Evolutionary conservation across 1,140 invertebrate species (phyloP).

Genomic region (Zaprionus africanus): DNA sequence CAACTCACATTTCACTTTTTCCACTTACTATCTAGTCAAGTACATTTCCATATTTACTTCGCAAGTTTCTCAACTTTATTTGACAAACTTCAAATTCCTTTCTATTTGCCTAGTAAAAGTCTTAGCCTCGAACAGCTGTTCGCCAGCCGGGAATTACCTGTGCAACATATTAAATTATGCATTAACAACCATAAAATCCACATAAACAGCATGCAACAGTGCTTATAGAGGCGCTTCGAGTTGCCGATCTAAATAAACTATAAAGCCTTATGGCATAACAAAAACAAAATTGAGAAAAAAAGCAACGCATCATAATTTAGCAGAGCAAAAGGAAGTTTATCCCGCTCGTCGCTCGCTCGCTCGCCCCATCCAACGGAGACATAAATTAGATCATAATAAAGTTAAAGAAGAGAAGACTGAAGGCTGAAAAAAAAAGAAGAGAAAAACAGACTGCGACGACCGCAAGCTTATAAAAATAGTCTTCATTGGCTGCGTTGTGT

Average conservation of each 20-base stretch:
- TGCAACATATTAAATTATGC: conserved; percentile 4
- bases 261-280: conserved; percentile 10
- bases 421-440: background rate
- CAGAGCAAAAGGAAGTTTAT: conserved; percentile 37
- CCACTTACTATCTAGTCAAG: background rate
- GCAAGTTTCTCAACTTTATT: background rate
- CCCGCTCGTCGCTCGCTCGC: conserved; percentile 12
- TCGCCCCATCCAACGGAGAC: conserved; percentile 35
- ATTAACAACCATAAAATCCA: too few species aligned
- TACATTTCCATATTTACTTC: background rate
- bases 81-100: too few species aligned
- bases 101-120: too few species aligned
- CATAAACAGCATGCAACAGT: too few species aligned
- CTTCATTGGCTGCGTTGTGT: conserved; percentile 45
- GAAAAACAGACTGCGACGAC: conserved; percentile 60
- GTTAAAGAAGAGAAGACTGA: conserved; percentile 28
- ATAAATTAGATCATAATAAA: conserved; percentile 77
- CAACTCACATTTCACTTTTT: background rate
- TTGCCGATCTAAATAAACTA: conserved; percentile 34
- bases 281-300: conserved; percentile 4
- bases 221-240: conserved; percentile 38
- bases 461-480: conserved; percentile 65
- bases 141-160: conserved; percentile 35
- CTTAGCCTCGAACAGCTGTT: conserved; percentile 12
- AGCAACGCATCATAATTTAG: conserved; percentile 33